Percentiles rank a stretch among this genome's conserved stretches.
Evolutionary conservation across 1,140 invertebrate genomes (phyloP).

Genomic region (Nixonia krombeini): DNA sequence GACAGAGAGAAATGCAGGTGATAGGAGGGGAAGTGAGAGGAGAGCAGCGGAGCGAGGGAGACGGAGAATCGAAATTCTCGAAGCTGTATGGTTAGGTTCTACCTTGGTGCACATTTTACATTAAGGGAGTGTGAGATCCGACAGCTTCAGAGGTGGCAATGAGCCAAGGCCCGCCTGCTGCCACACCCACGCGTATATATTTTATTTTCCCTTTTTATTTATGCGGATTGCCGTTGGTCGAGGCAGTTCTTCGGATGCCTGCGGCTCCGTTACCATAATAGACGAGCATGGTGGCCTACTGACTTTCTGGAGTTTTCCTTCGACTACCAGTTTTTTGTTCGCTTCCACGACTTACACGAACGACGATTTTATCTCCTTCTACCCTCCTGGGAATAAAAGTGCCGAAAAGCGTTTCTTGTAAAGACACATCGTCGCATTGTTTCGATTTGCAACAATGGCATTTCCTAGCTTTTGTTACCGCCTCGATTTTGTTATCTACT

Average conservation of each 20-base stretch:
- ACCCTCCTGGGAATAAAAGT: conserved; percentile 13
- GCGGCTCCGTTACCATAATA: conserved; percentile 59
- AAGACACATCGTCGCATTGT: too few species aligned
- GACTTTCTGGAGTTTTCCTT: conserved; percentile 38
- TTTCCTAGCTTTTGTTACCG: too few species aligned
- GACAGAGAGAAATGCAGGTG: conserved; percentile 21
- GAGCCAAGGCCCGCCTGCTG: conserved; percentile 63
- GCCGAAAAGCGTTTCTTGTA: conserved; percentile 8
- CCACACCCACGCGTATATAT: conserved; percentile 66
- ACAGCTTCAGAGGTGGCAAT: conserved; percentile 67
- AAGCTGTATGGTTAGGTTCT: conserved; percentile 32
- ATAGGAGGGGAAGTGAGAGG: conserved; percentile 13
- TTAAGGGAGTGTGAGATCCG: conserved; percentile 62
- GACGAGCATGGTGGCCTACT: conserved; percentile 60
- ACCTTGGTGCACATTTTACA: conserved; percentile 43
- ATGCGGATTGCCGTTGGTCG: conserved; percentile 65
- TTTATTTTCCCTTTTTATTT: conserved; percentile 67
- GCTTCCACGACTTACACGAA: conserved; percentile 30
- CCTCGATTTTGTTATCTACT: too few species aligned
- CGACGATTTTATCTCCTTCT: conserved; percentile 1
- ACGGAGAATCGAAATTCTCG: conserved; percentile 41
- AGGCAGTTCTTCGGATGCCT: conserved; percentile 56
- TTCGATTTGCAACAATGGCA: too few species aligned
- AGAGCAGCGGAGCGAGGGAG: conserved; percentile 17
- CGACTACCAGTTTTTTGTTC: conserved; percentile 50